These are phyloP conservation scores for Malurus cyaneus DNA, from an alignment of 2,113 vertebrate species.

Conservation along the genomic window DNA sequence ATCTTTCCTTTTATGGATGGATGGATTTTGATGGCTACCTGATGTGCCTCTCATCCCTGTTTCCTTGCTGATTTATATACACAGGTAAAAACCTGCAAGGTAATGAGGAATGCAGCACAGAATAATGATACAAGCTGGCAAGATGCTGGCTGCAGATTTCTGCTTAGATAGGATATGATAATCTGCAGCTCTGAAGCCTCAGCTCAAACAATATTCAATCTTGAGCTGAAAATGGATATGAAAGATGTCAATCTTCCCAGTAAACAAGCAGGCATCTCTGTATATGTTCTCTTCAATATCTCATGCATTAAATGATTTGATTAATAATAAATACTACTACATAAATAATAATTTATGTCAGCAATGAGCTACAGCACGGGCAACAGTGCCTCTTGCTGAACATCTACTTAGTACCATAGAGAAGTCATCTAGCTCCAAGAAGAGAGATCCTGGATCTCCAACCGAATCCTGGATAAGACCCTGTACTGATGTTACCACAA, in stretches of 20 bases:
- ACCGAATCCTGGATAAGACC: not conserved
- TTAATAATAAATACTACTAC: not conserved
- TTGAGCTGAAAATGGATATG: not conserved
- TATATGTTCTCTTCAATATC: not conserved
- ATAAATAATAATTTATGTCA: not conserved
- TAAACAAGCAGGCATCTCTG: not conserved
- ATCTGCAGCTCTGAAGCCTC: not conserved
- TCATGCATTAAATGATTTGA: not conserved
- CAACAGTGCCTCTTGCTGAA: not conserved
- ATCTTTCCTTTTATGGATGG: not conserved
- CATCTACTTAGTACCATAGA: not conserved
- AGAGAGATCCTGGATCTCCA: not conserved
- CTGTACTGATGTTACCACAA: not conserved
- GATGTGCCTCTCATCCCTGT: not conserved
- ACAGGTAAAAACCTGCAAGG: not conserved
- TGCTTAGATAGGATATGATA: not conserved
- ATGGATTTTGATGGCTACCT: not conserved
- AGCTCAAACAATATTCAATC: not conserved
- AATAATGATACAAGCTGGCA: not conserved
- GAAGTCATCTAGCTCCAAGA: not conserved
- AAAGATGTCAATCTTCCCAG: not conserved
- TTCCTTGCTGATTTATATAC: not conserved
- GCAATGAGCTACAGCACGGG: not conserved
- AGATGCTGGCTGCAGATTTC: not conserved
- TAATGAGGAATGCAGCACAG: not conserved